phyloP scores from a whole-genome alignment of 2,797 vertebrate genomes.

The Neostethus bicornis region DNA sequence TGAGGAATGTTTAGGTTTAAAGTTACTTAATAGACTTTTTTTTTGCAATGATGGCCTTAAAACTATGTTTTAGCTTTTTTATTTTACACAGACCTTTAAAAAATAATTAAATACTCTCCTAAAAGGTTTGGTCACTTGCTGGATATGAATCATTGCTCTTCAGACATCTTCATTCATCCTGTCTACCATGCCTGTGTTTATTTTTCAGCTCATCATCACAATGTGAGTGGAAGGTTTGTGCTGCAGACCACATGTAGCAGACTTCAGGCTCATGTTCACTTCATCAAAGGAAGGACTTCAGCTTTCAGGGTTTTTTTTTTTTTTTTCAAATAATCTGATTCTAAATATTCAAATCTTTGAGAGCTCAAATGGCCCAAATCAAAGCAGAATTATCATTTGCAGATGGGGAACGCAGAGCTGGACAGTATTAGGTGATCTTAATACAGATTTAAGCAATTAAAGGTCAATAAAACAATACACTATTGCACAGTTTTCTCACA shows the following conservation, averaged over 20 bases:
- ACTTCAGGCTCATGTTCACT: constrained; percentile 34
- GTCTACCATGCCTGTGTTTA: constrained; percentile 15
- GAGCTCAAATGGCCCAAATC: constrained; percentile 9
- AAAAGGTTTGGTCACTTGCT: constrained; percentile 18
- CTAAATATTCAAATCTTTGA: constrained; percentile 1
- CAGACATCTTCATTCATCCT: constrained; percentile 35
- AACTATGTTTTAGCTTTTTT: not conserved
- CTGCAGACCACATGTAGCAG: constrained; percentile 28
- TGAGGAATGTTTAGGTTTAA: constrained; percentile 71
- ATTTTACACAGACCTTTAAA: not conserved
- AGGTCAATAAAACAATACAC: constrained; percentile 2
- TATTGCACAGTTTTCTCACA: too few relatives aligned
- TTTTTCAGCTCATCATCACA: constrained; percentile 25
- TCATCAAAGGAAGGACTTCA: constrained; percentile 57
- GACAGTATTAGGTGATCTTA: not conserved
- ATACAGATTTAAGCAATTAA: not conserved
- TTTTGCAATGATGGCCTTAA: constrained; percentile 9
- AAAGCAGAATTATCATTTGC: constrained; percentile 17
- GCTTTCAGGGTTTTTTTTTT: too few relatives aligned
- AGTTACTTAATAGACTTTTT: constrained; percentile 29
- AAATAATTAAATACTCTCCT: not conserved
- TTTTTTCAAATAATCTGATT: constrained; percentile 10
- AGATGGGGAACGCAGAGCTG: not conserved
- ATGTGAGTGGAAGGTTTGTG: constrained; percentile 25
- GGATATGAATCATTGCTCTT: constrained; percentile 20